Base-by-base conservation (phyloP, 30 jellyfish, hydroid and myxozoan genomes). In the Aurelia aurita complex sp. Pacific region DNA sequence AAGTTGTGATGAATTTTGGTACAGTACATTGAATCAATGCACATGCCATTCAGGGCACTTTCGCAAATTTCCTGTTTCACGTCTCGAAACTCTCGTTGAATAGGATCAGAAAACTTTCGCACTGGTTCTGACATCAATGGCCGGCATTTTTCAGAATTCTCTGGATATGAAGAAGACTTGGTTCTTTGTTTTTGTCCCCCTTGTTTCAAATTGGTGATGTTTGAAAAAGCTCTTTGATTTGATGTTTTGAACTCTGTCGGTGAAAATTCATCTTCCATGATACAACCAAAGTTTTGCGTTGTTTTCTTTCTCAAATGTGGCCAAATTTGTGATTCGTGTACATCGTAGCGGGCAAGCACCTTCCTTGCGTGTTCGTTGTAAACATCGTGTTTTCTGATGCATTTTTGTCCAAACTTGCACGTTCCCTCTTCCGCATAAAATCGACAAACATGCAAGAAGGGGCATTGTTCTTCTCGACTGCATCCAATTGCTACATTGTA, bases 401-500 rank as follows among this genome's bases (percentile, higher is more conserved):
- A 94, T 79, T 94, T 91, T 32, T 57, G 72, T 14, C 97, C 98
- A 73, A 94, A 94, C 69, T 94, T 94, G 84, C 98, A 94, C 53
- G 81, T 78, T 52, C 97, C 97, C 33, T 88, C 97, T 80, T 88
- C 96, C 38, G 96, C 96, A 67, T 53, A 94, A 64, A 94, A 94
- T 33, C 96, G 79, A 71, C 98, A 94, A 55, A 94, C 94, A 75
- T 94, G 98, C 15, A 94, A 71, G 57, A 69, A 94, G 16, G 98
- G 98, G 68, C 98, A 94, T 10, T 46, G 69, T 36, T 67, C 90
- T 3, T 76, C 98, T 43, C 98, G 57, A 40, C 97, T 88, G 84
- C 98, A 94, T 9, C 98, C 98, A 17, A 91, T 88, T 9, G 97
- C 96, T 14, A 94, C 98, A 67, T 94, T 94, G 69, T 94, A 94